Conservation (phyloP, 2,888 invertebrate species). For the Dinocampus coccinellae region DNA sequence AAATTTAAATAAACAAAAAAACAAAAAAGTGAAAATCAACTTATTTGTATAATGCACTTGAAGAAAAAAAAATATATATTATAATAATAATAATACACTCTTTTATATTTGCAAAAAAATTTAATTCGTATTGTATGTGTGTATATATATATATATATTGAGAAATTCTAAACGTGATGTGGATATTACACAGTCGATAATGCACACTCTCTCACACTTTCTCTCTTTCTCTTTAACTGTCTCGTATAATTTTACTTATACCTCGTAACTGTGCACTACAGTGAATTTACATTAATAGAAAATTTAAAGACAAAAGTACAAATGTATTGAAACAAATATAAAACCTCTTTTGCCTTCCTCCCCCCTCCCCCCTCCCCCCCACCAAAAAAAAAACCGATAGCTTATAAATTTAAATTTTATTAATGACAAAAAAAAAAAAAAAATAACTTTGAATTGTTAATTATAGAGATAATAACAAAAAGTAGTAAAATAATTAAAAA, state of each 20-base stretch:
- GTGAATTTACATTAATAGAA: not conserved
- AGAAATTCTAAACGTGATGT: slow-evolving; percentile 14
- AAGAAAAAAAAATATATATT: no score
- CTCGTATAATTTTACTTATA: not conserved
- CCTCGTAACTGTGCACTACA: not conserved
- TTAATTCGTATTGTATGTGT: slow-evolving; percentile 4
- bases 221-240: not conserved
- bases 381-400: no score
- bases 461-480: not conserved
- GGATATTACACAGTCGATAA: slow-evolving; percentile 9
- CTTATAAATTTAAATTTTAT: not conserved
- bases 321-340: no score
- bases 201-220: slow-evolving; percentile 1
- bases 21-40: not conserved
- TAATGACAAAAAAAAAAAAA: not conserved
- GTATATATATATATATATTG: no score
- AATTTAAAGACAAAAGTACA: not conserved
- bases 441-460: no score
- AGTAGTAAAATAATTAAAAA: not conserved
- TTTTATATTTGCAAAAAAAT: no score
- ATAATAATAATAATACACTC: no score
- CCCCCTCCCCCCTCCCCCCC: no score
- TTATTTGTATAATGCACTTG: not conserved
- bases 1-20: no score
- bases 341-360: no score